phyloP scores from a whole-genome alignment of 2,888 invertebrate species.

The Polietes domitor region DNA sequence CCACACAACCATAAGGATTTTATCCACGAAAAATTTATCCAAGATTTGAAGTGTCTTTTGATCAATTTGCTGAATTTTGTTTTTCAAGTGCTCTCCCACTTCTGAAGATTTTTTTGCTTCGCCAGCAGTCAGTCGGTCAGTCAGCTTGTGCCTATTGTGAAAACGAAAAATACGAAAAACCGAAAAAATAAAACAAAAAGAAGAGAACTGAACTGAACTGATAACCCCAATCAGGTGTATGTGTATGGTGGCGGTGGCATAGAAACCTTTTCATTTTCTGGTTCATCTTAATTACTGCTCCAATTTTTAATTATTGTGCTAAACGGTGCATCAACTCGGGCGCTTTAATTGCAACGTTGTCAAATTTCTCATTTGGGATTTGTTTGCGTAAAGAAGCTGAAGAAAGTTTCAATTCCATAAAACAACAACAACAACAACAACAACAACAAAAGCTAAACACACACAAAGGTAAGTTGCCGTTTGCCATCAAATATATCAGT shows the following conservation, averaged over 20 bases:
- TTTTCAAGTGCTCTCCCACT: neutral
- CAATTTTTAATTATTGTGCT: conserved; percentile 14
- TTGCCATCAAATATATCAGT: neutral
- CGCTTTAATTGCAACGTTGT: conserved; percentile 48
- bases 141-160: neutral
- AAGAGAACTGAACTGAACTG: conserved; percentile 8
- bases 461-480: conserved; percentile 25
- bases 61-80: conserved; percentile 18
- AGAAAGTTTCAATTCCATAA: neutral
- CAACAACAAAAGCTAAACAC: neutral
- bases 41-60: conserved; percentile 13
- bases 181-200: neutral
- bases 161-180: neutral
- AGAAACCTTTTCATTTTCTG: conserved; percentile 32
- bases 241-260: neutral
- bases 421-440: neutral
- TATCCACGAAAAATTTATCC: conserved; percentile 24
- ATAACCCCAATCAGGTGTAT: conserved; percentile 31
- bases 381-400: neutral
- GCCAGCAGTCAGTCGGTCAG: neutral
- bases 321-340: neutral
- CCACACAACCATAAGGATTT: conserved; percentile 22
- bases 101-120: neutral
- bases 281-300: conserved; percentile 36
- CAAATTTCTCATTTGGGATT: conserved; percentile 37